Evolutionary conservation across 2,113 vertebrate species (phyloP).

Genomic region (Cardinalis cardinalis): DNA sequence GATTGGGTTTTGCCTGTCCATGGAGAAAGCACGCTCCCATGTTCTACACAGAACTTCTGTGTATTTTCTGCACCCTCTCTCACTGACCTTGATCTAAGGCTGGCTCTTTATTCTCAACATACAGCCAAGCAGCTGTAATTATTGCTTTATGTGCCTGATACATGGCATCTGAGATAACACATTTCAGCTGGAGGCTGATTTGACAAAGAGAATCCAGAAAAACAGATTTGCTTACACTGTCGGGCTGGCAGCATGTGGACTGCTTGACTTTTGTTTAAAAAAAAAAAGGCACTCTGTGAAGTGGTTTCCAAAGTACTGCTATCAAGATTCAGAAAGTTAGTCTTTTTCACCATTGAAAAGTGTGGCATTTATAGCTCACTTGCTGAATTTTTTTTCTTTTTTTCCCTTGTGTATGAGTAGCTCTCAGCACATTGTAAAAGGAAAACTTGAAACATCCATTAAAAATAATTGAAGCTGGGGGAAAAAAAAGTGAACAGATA

Average conservation of each 20-base stretch:
- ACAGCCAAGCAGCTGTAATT: background rate
- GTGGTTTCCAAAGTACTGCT: background rate
- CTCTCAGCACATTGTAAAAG: background rate
- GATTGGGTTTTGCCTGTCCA: background rate
- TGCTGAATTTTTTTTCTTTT: background rate
- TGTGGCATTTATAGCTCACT: background rate
- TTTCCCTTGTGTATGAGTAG: background rate
- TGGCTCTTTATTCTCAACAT: background rate
- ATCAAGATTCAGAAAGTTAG: background rate
- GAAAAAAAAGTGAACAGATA: background rate
- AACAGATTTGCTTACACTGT: conserved; percentile 18
- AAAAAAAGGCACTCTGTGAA: background rate
- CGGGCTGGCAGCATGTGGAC: background rate
- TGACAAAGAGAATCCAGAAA: conserved; percentile 4
- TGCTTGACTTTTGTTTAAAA: background rate
- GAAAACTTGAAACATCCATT: background rate
- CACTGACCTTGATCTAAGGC: background rate
- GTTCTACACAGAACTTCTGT: background rate
- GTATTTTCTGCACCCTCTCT: background rate
- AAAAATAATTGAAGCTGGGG: background rate
- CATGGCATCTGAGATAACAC: background rate
- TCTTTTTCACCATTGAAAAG: background rate
- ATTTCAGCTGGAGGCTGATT: conserved; percentile 11
- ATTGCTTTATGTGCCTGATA: background rate
- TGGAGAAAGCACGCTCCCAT: background rate